Evolutionary conservation across 2,113 vertebrate species (phyloP).

Genomic region (Hyperopisus bebe): DNA sequence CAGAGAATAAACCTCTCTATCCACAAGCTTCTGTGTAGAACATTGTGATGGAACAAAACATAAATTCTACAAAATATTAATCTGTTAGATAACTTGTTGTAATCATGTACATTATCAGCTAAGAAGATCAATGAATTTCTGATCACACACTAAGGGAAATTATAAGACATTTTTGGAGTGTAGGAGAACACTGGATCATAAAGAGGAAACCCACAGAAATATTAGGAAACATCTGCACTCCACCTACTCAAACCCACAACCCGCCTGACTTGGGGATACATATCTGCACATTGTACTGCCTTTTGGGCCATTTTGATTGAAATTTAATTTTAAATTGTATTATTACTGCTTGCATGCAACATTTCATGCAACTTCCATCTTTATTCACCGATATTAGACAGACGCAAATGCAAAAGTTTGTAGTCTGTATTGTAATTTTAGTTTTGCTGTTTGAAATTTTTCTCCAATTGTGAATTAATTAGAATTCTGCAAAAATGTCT

Average conservation of each 20-base stretch:
- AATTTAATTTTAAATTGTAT: too few species aligned
- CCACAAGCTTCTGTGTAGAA: not conserved
- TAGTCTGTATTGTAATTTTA: not conserved
- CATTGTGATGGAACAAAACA: not conserved
- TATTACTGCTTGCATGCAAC: too few species aligned
- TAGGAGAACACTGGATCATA: not conserved
- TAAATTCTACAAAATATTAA: not conserved
- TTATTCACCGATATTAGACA: not conserved
- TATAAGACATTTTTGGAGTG: not conserved
- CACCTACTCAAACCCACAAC: not conserved
- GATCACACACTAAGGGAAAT: not conserved
- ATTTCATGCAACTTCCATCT: not conserved
- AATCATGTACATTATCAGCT: not conserved
- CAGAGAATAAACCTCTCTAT: too few species aligned
- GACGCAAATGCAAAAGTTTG: not conserved
- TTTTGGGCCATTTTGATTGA: too few species aligned
- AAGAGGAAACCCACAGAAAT: not conserved
- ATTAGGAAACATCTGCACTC: not conserved
- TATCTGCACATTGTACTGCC: not conserved
- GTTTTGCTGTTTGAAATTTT: not conserved
- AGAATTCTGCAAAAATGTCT: not conserved
- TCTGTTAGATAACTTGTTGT: not conserved
- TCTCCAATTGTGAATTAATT: not conserved
- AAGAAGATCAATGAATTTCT: not conserved
- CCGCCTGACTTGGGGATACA: not conserved